Evolutionary conservation across 2,888 invertebrate species (phyloP).

Genomic region (Philereme transversata): DNA sequence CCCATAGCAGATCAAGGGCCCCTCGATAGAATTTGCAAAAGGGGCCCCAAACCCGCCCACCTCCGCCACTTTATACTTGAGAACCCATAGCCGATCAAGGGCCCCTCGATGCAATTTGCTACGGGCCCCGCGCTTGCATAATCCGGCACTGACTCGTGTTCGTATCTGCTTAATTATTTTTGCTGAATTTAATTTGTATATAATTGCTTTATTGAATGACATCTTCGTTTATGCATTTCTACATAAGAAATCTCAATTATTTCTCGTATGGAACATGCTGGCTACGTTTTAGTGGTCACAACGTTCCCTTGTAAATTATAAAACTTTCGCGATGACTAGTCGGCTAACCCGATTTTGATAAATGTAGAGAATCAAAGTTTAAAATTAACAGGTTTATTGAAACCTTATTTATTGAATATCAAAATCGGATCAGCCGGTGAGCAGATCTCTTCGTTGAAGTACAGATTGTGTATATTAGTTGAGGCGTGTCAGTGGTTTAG

Average conservation of each 20-base stretch:
- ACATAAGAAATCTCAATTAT: constrained; percentile 40
- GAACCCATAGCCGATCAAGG: no score
- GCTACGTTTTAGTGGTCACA: constrained; percentile 36
- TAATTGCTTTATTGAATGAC: constrained; percentile 14
- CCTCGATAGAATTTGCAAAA: no score
- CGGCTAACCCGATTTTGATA: constrained; percentile 29
- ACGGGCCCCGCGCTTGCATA: no score
- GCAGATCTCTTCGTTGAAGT: constrained; percentile 45
- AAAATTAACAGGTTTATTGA: constrained; percentile 6
- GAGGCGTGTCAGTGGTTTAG: constrained; percentile 36
- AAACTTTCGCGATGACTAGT: constrained; percentile 21
- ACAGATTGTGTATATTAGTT: constrained; percentile 51
- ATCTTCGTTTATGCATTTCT: constrained; percentile 35
- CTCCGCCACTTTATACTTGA: no score
- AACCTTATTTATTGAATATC: constrained; percentile 27
- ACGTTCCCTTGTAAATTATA: constrained; percentile 15
- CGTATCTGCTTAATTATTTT: no score
- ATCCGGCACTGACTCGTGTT: no score
- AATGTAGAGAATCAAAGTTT: constrained; percentile 3
- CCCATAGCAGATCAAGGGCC: no score
- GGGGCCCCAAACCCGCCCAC: no score
- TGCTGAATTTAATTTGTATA: no score
- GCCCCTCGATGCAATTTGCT: no score
- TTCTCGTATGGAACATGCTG: constrained; percentile 21
- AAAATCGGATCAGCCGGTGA: constrained; percentile 24